Evolutionary conservation across 2,113 vertebrate genomes (phyloP).

Genomic region (Amia ocellicauda): DNA sequence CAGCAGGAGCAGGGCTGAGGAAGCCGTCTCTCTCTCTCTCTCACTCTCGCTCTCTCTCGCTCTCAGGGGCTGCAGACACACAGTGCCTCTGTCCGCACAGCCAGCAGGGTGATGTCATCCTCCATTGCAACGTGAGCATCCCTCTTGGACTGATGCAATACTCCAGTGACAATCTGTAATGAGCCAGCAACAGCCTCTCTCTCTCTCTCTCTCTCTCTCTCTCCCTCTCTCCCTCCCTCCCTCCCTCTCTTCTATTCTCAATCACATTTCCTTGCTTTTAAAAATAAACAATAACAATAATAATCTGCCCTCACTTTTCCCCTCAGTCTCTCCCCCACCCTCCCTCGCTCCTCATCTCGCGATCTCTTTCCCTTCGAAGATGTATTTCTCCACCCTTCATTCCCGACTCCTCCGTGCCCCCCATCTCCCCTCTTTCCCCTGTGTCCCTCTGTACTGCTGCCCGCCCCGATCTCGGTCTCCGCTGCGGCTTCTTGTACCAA

Average conservation of each 20-base stretch:
- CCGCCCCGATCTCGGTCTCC: conserved; percentile 21
- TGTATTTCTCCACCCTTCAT: conserved; percentile 26
- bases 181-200: conserved; percentile 30
- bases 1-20: conserved; percentile 11
- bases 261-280: conserved; percentile 1
- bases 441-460: conserved; percentile 15
- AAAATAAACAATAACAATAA: too few relatives aligned
- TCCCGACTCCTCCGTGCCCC: conserved; percentile 24
- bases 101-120: conserved; percentile 59
- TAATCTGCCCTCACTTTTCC: too few relatives aligned
- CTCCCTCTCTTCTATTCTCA: not conserved
- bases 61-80: conserved; percentile 24
- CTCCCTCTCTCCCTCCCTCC: not conserved
- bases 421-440: conserved; percentile 19
- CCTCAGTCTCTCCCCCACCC: too few relatives aligned
- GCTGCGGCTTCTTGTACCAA: not conserved
- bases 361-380: not conserved
- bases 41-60: conserved; percentile 17
- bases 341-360: too few relatives aligned
- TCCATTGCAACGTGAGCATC: conserved; percentile 51
- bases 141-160: conserved; percentile 59
- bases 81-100: conserved; percentile 33
- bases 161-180: conserved; percentile 58
- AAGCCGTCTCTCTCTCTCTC: not conserved
- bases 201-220: not conserved